A percentile compares a stretch with the other conserved stretches of the same genome.
These are phyloP conservation scores for Alentia gelatinosa DNA, from an alignment of 2,888 invertebrate species.

Conservation along the genomic window DNA sequence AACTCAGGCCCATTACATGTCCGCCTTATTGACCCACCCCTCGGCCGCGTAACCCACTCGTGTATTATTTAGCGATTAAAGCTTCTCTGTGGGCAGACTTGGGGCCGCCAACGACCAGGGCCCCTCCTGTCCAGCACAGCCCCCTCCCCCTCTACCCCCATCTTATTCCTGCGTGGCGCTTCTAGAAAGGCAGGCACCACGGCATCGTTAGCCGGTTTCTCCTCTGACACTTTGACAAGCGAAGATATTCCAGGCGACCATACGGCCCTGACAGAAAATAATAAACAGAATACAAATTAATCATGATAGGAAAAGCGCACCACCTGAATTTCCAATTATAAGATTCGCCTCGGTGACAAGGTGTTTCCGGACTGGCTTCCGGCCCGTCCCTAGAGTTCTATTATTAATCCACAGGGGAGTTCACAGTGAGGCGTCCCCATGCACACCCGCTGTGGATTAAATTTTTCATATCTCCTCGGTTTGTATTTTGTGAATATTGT, in stretches of 20 bases:
- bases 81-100: not conserved
- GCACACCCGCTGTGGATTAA: too few relatives aligned
- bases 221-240: too few relatives aligned
- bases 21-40: not conserved
- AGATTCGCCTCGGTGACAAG: not conserved
- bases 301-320: not conserved
- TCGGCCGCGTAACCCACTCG: conserved; percentile 13
- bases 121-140: not conserved
- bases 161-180: too few relatives aligned
- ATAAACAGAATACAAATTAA: not conserved
- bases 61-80: conserved; percentile 43
- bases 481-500: too few relatives aligned
- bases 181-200: too few relatives aligned
- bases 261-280: too few relatives aligned
- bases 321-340: not conserved
- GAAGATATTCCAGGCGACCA: too few relatives aligned
- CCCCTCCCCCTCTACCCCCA: not conserved
- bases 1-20: conserved; percentile 32
- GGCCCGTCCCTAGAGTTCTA: not conserved
- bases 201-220: too few relatives aligned
- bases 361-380: not conserved
- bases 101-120: not conserved
- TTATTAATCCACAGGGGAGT: not conserved
- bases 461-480: too few relatives aligned
- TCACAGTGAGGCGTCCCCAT: not conserved